Evolutionary conservation across 2,113 vertebrate species (phyloP), one percentile per base, ranked within the genome.

Genomic region (Erythrocebus patas): DNA sequence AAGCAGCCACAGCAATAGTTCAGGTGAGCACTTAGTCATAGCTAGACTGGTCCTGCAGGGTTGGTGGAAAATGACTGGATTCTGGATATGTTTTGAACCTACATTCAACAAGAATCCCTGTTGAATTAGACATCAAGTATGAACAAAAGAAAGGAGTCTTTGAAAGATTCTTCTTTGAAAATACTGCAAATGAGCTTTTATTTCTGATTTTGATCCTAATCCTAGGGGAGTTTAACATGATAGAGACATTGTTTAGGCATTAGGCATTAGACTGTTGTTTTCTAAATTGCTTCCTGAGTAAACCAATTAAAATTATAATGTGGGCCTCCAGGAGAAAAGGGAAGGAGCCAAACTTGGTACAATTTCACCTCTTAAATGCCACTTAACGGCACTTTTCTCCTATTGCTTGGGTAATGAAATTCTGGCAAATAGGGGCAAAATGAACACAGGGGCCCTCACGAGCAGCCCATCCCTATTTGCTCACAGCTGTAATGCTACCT

Each of bases 271-370:
- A 79, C 70, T 61, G n/a, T 89, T 75, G 61, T 88, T 88, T 84
- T 59, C 82, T 43, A 80, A 78, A 94, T 94, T 68, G 79, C 85
- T 90, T 98, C 95, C 94, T 89, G 76, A 96, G 87, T 59, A 78
- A 97, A 92, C 87, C 50, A 93, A 93, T 96, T 97, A 94, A 86
- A 95, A 81, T 80, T 79, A 66, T 73, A 96, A 94, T 85, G 45
- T 79, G 32, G 14, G 30, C 75, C 93, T 97, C 94, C 35, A 83
- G 73, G 91, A 96, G 95, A 75, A 89, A 89, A 85, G 79, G 89
- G 78, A 92, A 95, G 91, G 59, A 88, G 68, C 25, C 30, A 78
- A 35, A 75, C 35, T 55, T 48, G 3, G 52, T 92, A 45, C 4
- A 2, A 72, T 91, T 88, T 88, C 96, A 68, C 72, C 45, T 87